Percentiles rank a stretch among this genome's conserved stretches.
Conservation (phyloP, 2,888 invertebrate species). For the Lissocephala sabroskyi region DNA sequence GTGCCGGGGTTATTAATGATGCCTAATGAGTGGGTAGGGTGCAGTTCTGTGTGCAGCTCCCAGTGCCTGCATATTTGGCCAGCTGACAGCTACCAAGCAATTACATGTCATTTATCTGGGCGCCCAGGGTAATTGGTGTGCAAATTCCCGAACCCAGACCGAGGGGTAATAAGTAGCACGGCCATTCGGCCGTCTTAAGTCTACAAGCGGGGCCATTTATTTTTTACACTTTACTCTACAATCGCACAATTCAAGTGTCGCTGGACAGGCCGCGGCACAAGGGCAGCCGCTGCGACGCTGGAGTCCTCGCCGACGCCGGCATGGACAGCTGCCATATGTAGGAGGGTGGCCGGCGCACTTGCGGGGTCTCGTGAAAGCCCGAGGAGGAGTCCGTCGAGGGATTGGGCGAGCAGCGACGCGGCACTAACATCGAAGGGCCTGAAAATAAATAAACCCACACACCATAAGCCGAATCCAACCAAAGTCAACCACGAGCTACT, state of each 20-base stretch:
- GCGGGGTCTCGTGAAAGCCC: conserved; percentile 13
- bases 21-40: conserved; percentile 56
- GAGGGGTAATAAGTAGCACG: conserved; percentile 9
- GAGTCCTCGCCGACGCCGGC: conserved; percentile 2
- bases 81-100: conserved; percentile 24
- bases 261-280: conserved; percentile 23
- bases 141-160: conserved; percentile 30
- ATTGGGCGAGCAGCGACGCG: conserved; percentile 25
- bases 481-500: too few relatives aligned
- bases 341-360: conserved; percentile 14
- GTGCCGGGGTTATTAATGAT: conserved; percentile 46
- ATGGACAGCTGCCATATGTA: conserved; percentile 34
- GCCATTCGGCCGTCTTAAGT: conserved; percentile 1
- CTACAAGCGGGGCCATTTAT: conserved; percentile 36
- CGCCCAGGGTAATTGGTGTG: conserved; percentile 39
- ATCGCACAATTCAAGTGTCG: background rate
- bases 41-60: conserved; percentile 1
- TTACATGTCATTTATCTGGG: conserved; percentile 48
- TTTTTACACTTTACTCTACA: conserved; percentile 30
- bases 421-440: too few relatives aligned
- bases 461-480: conserved; percentile 10
- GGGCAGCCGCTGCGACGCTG: conserved; percentile 14
- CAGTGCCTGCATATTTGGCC: too few relatives aligned
- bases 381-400: conserved; percentile 26
- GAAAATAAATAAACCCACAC: too few relatives aligned